These are phyloP conservation scores for Chitala chitala DNA, from an alignment of 2,113 vertebrate genomes.

Conservation along the genomic window DNA sequence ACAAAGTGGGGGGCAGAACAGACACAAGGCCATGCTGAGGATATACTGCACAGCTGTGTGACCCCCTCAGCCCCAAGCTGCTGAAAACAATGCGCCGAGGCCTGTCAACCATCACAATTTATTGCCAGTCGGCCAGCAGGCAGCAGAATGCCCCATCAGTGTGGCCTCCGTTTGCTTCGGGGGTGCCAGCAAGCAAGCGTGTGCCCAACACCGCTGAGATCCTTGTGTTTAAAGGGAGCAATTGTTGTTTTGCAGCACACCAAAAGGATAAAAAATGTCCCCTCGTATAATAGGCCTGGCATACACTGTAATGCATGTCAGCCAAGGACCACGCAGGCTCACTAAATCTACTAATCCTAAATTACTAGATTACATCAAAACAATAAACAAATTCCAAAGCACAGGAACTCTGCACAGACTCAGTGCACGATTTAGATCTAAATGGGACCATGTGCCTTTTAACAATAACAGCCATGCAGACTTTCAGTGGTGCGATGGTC, in stretches of 20 bases:
- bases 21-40: conserved; percentile 49
- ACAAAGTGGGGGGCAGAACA: conserved; percentile 22
- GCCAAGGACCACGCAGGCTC: neutral
- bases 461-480: neutral
- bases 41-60: conserved; percentile 43
- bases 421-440: neutral
- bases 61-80: conserved; percentile 29
- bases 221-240: conserved; percentile 23
- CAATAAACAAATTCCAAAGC: conserved; percentile 2
- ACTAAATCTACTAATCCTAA: neutral
- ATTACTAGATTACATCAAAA: conserved; percentile 10
- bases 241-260: conserved; percentile 15
- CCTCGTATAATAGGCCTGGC: neutral
- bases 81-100: conserved; percentile 41
- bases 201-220: neutral
- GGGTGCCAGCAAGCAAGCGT: conserved; percentile 12
- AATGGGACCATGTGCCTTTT: neutral
- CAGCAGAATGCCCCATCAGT: conserved; percentile 38
- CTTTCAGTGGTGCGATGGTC: neutral
- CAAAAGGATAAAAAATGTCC: conserved; percentile 6
- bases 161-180: conserved; percentile 37
- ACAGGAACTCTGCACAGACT: neutral
- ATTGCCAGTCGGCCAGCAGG: conserved; percentile 45
- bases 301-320: neutral
- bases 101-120: conserved; percentile 52